A percentile compares a stretch with the other conserved stretches of the same genome.
These are phyloP conservation scores for Drosophila infuscata DNA, from an alignment of 2,888 invertebrate species.

Conservation along the genomic window DNA sequence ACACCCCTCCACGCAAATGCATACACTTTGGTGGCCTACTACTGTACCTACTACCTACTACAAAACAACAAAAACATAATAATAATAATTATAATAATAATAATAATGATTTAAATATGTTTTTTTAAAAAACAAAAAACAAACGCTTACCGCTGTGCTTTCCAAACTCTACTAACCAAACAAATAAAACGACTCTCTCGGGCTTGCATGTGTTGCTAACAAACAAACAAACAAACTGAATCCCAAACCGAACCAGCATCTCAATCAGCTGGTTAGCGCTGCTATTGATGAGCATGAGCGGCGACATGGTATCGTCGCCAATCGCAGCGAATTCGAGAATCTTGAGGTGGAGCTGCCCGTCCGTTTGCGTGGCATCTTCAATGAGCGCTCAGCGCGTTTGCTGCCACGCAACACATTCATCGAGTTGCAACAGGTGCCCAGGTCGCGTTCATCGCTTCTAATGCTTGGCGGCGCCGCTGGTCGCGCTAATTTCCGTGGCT, in stretches of 20 bases:
- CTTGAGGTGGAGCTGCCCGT: conserved; percentile 83
- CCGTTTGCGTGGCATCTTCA: conserved; percentile 81
- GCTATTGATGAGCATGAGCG: conserved; percentile 71
- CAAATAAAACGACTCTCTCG: conserved; percentile 39
- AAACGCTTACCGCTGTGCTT: conserved; percentile 72
- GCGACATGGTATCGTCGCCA: conserved; percentile 61
- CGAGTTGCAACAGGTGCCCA: conserved; percentile 85
- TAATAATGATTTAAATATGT: conserved; percentile 36
- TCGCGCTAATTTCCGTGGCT: conserved; percentile 79
- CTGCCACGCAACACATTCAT: conserved; percentile 85
- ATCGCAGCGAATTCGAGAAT: conserved; percentile 76
- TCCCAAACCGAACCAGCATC: conserved; percentile 44
- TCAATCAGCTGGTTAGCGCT: conserved; percentile 71
- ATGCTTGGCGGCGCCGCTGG: conserved; percentile 80
- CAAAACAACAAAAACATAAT: conserved; percentile 58
- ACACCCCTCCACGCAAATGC: conserved; percentile 78
- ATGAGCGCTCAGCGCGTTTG: conserved; percentile 71
- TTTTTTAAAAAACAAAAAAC: conserved; percentile 27
- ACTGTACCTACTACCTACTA: conserved; percentile 73
- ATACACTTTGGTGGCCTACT: conserved; percentile 79
- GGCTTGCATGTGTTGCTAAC: conserved; percentile 75
- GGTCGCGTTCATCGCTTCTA: conserved; percentile 87
- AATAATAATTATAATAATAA: conserved; percentile 30
- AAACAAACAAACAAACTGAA: conserved; percentile 37
- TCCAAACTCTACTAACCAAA: conserved; percentile 62